Evolutionary conservation across 2,888 invertebrate species (phyloP).

Genomic region (Meiosimyza platycephala): DNA sequence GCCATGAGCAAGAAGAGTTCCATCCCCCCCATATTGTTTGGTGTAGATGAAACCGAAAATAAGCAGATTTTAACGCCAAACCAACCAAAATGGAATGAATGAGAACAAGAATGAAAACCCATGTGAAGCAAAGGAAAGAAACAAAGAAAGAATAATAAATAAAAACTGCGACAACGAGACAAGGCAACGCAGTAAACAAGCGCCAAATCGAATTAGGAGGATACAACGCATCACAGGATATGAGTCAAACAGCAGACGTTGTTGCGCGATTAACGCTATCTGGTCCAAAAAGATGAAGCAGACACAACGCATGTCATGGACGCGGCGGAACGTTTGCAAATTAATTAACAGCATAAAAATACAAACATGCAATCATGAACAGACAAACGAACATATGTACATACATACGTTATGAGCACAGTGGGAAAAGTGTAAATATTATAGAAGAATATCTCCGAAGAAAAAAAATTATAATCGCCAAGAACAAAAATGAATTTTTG

Average conservation of each 20-base stretch:
- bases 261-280: background rate
- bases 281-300: background rate
- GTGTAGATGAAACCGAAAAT: background rate
- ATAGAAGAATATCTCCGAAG: too few species aligned
- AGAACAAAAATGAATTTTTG: too few species aligned
- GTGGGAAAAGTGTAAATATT: too few species aligned
- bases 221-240: constrained; percentile 2
- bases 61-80: background rate
- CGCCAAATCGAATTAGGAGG: constrained; percentile 24
- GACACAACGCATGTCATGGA: constrained; percentile 30
- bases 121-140: too few species aligned
- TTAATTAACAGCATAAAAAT: constrained; percentile 41
- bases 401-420: too few species aligned
- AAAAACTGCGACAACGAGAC: background rate
- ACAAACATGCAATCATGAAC: constrained; percentile 31
- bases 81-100: too few species aligned
- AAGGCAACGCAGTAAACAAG: constrained; percentile 5
- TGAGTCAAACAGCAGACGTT: background rate
- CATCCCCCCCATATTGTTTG: background rate
- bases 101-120: too few species aligned
- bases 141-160: background rate
- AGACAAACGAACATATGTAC: background rate
- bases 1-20: background rate
- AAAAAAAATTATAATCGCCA: too few species aligned
- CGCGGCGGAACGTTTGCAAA: constrained; percentile 40